Evolutionary conservation across 2,888 invertebrate genomes (phyloP), one percentile per base, ranked within the genome.

Genomic region (Eristalinus aeneus): DNA sequence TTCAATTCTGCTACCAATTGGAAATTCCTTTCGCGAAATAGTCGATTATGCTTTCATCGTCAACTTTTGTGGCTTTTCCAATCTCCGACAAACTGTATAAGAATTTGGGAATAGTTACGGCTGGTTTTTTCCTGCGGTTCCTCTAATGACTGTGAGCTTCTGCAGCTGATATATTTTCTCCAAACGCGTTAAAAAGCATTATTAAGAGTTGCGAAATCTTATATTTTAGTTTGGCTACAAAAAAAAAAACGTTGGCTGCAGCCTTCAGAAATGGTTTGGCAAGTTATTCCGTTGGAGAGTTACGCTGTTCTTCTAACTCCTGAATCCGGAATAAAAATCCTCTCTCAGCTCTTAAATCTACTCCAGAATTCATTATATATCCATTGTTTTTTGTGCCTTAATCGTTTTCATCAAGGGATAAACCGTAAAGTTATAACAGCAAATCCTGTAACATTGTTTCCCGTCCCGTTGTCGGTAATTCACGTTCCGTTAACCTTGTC

Each of bases 21-120:
- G 73, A 78, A 11, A 78, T 78, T 1, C 82, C 82, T 12, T 74
- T 71, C 0, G 78, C 56, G 58, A 72, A 77, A 46, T 86, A 86
- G 11, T 77, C 69, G 8, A 87, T 79, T 0, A 79, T n/a, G 22
- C 87, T 83, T 16, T 56, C 69, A 8, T 82, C 79, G n/a, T 87
- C 87, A 12, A 78, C 27, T 1, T 73, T 67, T 12, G 75, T 67
- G 0, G 69, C 11, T 1, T 81, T 75, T 10, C 71, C 78, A 8
- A 84, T 83, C 20, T 88, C 81, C 61, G 76, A 60, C 8, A 87
- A 16, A 0, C 53, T 16, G 34, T 88, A 88, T n/a, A 88, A 27
- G 16, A 80, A 88, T 39, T 88, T 77, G 1, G 53, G 32, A 4
- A 88, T 31, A 12, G 69, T 69, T 63, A 86, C 86, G 2, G 31